Evolutionary conservation across 1,140 invertebrate species (phyloP).

Genomic region (Drosophila quadrilineata): DNA sequence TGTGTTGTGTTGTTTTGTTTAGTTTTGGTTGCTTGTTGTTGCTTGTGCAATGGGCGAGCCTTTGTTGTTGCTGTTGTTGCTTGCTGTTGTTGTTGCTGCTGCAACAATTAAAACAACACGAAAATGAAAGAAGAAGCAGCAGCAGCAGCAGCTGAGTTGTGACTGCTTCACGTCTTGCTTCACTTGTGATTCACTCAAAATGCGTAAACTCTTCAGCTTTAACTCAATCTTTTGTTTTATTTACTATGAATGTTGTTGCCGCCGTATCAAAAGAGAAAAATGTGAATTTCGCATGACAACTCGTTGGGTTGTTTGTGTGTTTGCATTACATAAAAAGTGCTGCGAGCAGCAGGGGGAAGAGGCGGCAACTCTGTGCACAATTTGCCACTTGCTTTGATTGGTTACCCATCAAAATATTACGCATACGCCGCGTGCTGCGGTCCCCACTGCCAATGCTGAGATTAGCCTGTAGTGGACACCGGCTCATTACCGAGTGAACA

Average conservation of each 20-base stretch:
- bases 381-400: conserved; percentile 19
- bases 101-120: conserved; percentile 65
- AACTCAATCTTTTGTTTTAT: conserved; percentile 17
- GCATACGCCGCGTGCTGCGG: conserved; percentile 37
- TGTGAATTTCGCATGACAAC: conserved; percentile 61
- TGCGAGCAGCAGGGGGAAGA: too few species aligned
- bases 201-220: too few species aligned
- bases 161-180: conserved; percentile 32
- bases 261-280: conserved; percentile 28
- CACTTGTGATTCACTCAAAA: conserved; percentile 49
- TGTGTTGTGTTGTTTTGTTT: conserved; percentile 46
- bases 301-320: too few species aligned
- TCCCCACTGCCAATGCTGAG: conserved; percentile 3
- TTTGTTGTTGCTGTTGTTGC: conserved; percentile 9
- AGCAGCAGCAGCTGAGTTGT: conserved; percentile 25
- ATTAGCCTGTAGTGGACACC: conserved; percentile 22
- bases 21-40: conserved; percentile 40
- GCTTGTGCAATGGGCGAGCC: conserved; percentile 56
- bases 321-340: conserved; percentile 56
- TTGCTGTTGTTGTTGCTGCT: conserved; percentile 30
- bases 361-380: conserved; percentile 17
- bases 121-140: conserved; percentile 50
- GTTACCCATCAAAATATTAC: conserved; percentile 33
- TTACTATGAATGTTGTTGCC: conserved; percentile 15
- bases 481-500: conserved; percentile 4